Conservation (phyloP, 2,888 invertebrate genomes). For the Cenopis cana region DNA sequence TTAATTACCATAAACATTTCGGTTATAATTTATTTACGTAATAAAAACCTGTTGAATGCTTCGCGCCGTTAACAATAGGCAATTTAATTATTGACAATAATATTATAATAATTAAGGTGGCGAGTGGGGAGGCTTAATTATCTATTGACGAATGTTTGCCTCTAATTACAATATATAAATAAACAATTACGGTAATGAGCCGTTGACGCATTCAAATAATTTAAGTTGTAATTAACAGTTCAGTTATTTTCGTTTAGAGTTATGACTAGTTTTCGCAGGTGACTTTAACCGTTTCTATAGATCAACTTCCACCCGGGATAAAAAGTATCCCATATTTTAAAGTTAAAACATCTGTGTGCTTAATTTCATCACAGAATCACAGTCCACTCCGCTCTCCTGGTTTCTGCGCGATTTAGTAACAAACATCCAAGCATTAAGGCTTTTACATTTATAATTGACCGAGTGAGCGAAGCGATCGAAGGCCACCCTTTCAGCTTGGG, state of each 20-base stretch:
- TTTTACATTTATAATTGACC: too few relatives aligned
- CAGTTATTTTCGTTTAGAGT: neutral
- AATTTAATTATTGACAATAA: neutral
- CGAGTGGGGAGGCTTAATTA: neutral
- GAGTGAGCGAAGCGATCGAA: too few relatives aligned
- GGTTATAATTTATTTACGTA: slow-evolving; percentile 14
- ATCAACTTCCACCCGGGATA: too few relatives aligned
- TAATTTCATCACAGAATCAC: too few relatives aligned
- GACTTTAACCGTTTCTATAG: neutral
- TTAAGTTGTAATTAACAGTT: too few relatives aligned
- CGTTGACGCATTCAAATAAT: slow-evolving; percentile 1
- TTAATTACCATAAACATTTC: slow-evolving; percentile 13
- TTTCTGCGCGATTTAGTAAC: too few relatives aligned
- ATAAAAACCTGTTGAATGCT: neutral
- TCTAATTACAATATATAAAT: slow-evolving; percentile 17
- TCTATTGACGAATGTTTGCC: slow-evolving; percentile 22
- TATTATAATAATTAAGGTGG: neutral
- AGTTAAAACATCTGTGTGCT: too few relatives aligned
- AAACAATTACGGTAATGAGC: slow-evolving; percentile 11
- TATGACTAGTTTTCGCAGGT: neutral
- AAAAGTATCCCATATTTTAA: too few relatives aligned
- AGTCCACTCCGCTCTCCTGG: too few relatives aligned
- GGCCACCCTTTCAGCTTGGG: too few relatives aligned
- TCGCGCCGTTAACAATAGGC: neutral
- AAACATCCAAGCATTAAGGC: too few relatives aligned